Conservation (phyloP, 2,797 vertebrate genomes). For the Urocyon cinereoargenteus region DNA sequence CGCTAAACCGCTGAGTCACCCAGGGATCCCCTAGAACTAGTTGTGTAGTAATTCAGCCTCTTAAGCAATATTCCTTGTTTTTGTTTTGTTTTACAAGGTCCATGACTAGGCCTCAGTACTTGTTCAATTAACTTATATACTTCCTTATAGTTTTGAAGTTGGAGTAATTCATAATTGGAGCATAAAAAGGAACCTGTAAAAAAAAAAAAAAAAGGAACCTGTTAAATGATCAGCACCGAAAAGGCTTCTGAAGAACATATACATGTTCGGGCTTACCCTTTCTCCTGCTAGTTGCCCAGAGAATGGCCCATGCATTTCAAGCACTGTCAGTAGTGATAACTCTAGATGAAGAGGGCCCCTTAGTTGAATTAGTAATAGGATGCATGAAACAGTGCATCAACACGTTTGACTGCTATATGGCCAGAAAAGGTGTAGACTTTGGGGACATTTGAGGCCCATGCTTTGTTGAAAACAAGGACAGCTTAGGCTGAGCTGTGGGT, state of each 20-base stretch:
- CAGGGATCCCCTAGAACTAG: not conserved
- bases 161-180: conserved; percentile 11
- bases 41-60: conserved; percentile 13
- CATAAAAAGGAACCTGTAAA: conserved; percentile 54
- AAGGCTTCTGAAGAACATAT: conserved; percentile 17
- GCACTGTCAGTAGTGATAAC: not conserved
- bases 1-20: too few species aligned
- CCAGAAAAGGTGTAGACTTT: not conserved
- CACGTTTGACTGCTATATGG: not conserved
- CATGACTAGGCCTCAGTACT: not conserved
- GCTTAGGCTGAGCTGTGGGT: not conserved
- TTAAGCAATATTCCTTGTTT: conserved; percentile 20
- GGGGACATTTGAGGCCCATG: not conserved
- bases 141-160: conserved; percentile 33
- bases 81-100: not conserved
- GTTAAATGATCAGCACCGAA: not conserved
- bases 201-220: conserved; percentile 35
- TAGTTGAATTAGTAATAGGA: conserved; percentile 14
- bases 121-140: not conserved
- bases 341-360: not conserved
- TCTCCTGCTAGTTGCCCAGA: not conserved
- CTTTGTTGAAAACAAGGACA: not conserved
- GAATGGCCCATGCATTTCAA: conserved; percentile 12
- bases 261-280: conserved; percentile 16
- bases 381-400: conserved; percentile 4